Base-by-base conservation (phyloP, 2,888 invertebrate species). In the Melanargia galathea region DNA sequence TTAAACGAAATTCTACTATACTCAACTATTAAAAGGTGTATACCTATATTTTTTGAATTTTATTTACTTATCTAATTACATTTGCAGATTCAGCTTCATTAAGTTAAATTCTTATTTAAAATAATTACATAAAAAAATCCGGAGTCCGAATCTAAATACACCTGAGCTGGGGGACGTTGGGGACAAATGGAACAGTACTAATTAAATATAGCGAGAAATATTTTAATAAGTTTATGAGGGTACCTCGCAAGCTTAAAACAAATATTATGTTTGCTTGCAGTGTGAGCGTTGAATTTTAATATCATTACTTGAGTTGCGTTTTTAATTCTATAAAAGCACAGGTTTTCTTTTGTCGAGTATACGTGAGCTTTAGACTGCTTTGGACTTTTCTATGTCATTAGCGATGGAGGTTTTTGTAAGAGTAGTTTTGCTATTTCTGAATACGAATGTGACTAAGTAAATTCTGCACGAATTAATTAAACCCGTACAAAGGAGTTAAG, bases 211-310 rank as follows among this genome's bases (percentile, higher is more conserved):
- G 81, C 83, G 82, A 82, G 84, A 86, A 86, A 87, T 90, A 91
- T 91, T 91, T 90, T 90, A 91, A 90, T 89, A 90, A 90, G 87
- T 90, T 90, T 90, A 90, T 78, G 89, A 82, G 82, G 80, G 81
- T 77, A 73, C 79, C 78, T 71, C 78, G 76, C 75, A 74, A 77
- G 83, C 80, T 86, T 84, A 82, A 87, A 87, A 82, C 87, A 90
- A 90, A 88, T 87, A 87, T 87, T 87, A 86, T 86, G 89, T 88
- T 81, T 75, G 81, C 79, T 78, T 77, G 79, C 82, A 79, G 70
- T 74, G 76, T 79, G 77, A 84, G 81, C 84, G 86, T 82, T 84
- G 88, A 87, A 88, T 90, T 90, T 90, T 89, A 90, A 90, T 90
- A 89, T 85, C 83, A 88, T 90, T 90, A 89, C 84, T 82, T 82